phyloP scores from a whole-genome alignment of 2,888 invertebrate genomes.

The Spilosoma lubricipeda region DNA sequence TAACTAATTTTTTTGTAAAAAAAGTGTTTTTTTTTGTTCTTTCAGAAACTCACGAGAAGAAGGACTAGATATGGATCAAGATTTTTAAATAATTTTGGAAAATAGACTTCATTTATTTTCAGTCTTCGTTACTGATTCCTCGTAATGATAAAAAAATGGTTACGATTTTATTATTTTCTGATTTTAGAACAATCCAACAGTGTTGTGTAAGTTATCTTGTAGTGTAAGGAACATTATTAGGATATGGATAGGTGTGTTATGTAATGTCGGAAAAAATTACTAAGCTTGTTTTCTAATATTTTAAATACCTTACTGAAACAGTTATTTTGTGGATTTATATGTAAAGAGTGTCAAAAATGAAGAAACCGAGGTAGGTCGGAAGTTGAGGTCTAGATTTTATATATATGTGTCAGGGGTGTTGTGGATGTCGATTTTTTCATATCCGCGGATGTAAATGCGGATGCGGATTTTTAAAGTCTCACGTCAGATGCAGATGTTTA shows the following conservation, averaged over 20 bases:
- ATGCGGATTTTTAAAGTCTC: too few relatives aligned
- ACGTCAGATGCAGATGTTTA: too few relatives aligned
- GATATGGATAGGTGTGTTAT: neutral
- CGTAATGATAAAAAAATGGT: neutral
- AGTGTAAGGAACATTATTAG: neutral
- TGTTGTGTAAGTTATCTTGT: neutral
- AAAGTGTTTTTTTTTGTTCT: conserved; percentile 43
- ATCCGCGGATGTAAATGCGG: too few relatives aligned
- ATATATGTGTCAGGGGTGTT: too few relatives aligned
- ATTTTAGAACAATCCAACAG: neutral
- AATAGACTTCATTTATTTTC: neutral
- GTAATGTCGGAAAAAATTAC: neutral
- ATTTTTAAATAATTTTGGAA: neutral
- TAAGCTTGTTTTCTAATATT: neutral
- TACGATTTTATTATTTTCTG: neutral
- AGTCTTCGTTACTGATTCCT: conserved; percentile 4
- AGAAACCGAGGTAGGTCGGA: neutral
- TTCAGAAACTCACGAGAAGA: conserved; percentile 84
- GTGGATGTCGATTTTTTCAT: too few relatives aligned
- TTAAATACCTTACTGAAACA: neutral
- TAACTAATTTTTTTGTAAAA: neutral
- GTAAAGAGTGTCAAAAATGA: neutral
- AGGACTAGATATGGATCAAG: conserved; percentile 65
- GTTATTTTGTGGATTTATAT: neutral
- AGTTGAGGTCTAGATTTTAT: neutral